Percentiles rank a stretch among this genome's conserved stretches.
Conservation (phyloP, 2,888 invertebrate genomes). For the Erpobdella octoculata region DNA sequence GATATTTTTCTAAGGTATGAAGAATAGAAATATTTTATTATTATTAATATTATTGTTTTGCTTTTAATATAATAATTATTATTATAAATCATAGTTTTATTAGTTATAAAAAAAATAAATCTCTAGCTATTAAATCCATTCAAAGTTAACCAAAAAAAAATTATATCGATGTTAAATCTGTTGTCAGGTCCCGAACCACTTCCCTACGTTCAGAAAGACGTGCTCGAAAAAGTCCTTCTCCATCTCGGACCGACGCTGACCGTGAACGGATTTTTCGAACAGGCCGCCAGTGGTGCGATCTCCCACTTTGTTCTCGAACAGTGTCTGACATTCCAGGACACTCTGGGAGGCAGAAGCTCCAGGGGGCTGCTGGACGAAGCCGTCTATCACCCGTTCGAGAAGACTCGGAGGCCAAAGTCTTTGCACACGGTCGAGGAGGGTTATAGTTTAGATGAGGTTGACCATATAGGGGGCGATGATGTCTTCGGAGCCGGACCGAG, state of each 20-base stretch:
- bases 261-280: conserved; percentile 12
- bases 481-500: too few species aligned
- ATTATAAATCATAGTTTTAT: too few species aligned
- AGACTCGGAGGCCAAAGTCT: background rate
- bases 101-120: too few species aligned
- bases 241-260: conserved; percentile 17
- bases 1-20: too few species aligned
- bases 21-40: background rate
- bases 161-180: too few species aligned
- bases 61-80: background rate
- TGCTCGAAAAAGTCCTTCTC: background rate
- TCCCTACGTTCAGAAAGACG: conserved; percentile 15
- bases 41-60: background rate
- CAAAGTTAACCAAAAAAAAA: too few species aligned
- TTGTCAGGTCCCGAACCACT: conserved; percentile 24
- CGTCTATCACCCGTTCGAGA: background rate
- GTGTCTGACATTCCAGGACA: conserved; percentile 22
- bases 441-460: background rate
- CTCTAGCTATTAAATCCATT: too few species aligned
- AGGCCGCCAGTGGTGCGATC: background rate
- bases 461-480: background rate
- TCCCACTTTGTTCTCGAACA: background rate
- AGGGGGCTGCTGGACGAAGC: background rate
- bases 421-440: background rate
- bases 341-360: conserved; percentile 11